Percentiles rank a stretch among this genome's conserved stretches.
Conservation (phyloP, 64 coral and sea anemone genomes). For the Porites australiensis region DNA sequence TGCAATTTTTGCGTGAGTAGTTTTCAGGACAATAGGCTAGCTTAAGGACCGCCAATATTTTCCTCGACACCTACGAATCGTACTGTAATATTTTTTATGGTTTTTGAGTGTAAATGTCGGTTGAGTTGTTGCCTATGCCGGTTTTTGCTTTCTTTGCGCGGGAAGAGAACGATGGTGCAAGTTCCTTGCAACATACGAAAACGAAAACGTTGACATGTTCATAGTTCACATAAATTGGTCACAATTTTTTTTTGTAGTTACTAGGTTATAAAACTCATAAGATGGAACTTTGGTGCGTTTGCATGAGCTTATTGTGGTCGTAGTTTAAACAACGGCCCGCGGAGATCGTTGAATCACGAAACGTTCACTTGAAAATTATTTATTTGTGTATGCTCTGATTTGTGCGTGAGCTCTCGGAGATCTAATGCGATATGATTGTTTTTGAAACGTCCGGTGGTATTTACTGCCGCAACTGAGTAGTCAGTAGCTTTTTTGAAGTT, state of each 20-base stretch:
- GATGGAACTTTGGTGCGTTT: neutral
- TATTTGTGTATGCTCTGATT: neutral
- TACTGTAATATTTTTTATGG: neutral
- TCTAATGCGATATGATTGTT: neutral
- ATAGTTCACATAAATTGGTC: neutral
- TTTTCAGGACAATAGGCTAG: conserved; percentile 4
- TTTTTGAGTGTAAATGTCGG: neutral
- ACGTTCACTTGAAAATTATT: too few species aligned
- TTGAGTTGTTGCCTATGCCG: neutral
- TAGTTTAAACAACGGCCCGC: too few species aligned
- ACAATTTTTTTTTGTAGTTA: neutral
- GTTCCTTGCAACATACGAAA: too few species aligned
- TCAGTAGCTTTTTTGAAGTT: conserved; percentile 14
- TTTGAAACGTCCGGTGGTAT: neutral
- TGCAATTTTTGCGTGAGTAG: conserved; percentile 16
- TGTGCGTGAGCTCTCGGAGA: neutral
- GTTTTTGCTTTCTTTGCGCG: neutral
- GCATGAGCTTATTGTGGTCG: neutral
- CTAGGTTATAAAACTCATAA: neutral
- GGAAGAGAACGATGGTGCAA: too few species aligned
- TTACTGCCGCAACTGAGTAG: conserved; percentile 65
- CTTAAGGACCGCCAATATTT: conserved; percentile 3
- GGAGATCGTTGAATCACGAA: too few species aligned
- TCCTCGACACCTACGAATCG: neutral
- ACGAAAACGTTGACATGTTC: too few species aligned